Evolutionary conservation across 2,797 vertebrate species (phyloP).

Genomic region (Centroberyx gerrardi): DNA sequence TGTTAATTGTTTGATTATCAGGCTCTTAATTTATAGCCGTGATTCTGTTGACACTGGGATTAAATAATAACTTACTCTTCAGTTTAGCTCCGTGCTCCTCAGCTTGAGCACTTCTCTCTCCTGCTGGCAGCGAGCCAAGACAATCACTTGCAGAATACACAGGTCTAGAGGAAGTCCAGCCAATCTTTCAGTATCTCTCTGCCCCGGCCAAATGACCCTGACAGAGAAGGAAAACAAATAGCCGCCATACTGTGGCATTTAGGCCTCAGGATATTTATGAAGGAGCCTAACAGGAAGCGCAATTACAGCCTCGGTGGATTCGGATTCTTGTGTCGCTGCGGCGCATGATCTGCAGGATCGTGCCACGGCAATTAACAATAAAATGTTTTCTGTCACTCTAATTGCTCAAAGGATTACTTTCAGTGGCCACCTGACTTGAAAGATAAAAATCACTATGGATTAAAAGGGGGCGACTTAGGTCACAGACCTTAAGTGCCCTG

Average conservation of each 20-base stretch:
- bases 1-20: slow-evolving; percentile 85
- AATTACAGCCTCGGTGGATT: slow-evolving; percentile 31
- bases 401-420: slow-evolving; percentile 67
- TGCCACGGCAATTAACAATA: slow-evolving; percentile 57
- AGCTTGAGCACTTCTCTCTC: slow-evolving; percentile 73
- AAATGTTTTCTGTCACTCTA: slow-evolving; percentile 55
- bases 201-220: slow-evolving; percentile 82
- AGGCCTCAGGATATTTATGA: slow-evolving; percentile 74
- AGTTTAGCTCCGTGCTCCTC: slow-evolving; percentile 77
- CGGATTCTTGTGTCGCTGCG: slow-evolving; percentile 20
- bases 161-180: slow-evolving; percentile 84
- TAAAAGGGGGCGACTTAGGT: slow-evolving; percentile 68
- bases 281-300: slow-evolving; percentile 67
- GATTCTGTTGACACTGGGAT: slow-evolving; percentile 88
- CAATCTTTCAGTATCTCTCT: slow-evolving; percentile 81
- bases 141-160: slow-evolving; percentile 82
- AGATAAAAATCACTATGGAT: slow-evolving; percentile 74
- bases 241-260: slow-evolving; percentile 76
- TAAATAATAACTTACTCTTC: slow-evolving; percentile 86
- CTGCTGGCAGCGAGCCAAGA: slow-evolving; percentile 85
- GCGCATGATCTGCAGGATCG: neutral
- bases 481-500: slow-evolving; percentile 72
- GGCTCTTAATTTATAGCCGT: slow-evolving; percentile 85
- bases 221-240: slow-evolving; percentile 89
- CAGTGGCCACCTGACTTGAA: slow-evolving; percentile 68